Conservation (phyloP, 2,113 vertebrate genomes). For the Periophthalmus modestus region DNA sequence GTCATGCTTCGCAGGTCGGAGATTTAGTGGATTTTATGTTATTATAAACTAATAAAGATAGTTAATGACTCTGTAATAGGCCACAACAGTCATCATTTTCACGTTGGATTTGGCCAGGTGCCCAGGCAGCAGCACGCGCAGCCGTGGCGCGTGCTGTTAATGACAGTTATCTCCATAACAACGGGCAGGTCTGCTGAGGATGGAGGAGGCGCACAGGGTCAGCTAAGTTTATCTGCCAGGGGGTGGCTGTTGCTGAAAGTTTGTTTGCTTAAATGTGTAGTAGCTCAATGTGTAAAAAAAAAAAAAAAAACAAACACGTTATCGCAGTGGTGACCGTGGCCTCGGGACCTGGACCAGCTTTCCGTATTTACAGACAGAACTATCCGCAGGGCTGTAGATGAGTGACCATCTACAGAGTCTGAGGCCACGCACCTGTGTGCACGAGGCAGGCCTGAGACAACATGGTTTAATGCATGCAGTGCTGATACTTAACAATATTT, state of each 20-base stretch:
- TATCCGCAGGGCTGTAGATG: too few species aligned
- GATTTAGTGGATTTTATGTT: neutral
- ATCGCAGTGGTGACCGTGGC: too few species aligned
- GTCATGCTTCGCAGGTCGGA: neutral
- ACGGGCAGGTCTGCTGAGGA: conserved; percentile 8
- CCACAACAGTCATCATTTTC: conserved; percentile 28
- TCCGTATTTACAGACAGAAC: too few species aligned
- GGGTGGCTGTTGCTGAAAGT: neutral
- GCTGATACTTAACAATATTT: too few species aligned
- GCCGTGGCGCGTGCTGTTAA: conserved; percentile 22
- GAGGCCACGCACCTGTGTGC: too few species aligned
- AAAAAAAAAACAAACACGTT: too few species aligned
- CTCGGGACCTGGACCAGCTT: too few species aligned
- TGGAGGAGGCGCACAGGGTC: neutral
- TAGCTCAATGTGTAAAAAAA: too few species aligned
- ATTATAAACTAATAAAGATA: conserved; percentile 2
- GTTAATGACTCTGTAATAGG: neutral
- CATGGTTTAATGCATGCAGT: too few species aligned
- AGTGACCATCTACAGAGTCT: too few species aligned
- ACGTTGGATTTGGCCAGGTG: conserved; percentile 29
- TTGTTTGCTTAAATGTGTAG: neutral
- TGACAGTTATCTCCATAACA: neutral
- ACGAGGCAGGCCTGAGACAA: too few species aligned
- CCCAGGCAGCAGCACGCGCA: conserved; percentile 38
- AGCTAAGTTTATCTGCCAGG: neutral